A percentile compares a stretch with the other conserved stretches of the same genome.
Conservation (phyloP, 1,140 invertebrate genomes). For the Mizuhopecten yessoensis region DNA sequence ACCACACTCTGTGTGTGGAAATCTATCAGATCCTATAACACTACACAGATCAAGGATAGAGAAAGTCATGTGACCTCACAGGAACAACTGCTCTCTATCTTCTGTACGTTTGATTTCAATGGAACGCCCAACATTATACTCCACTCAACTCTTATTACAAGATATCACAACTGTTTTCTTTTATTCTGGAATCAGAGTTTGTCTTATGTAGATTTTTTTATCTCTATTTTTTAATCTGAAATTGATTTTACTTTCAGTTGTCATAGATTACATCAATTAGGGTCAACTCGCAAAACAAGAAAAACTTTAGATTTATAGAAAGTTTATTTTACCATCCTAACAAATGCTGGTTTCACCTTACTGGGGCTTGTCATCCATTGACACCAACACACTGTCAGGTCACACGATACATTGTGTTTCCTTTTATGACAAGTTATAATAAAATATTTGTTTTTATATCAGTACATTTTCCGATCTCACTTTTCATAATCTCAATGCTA, state of each 20-base stretch:
- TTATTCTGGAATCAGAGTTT: not conserved
- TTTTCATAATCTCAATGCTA: not conserved
- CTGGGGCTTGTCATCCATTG: not conserved
- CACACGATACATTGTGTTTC: not conserved
- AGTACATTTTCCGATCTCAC: not conserved
- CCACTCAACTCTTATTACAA: not conserved
- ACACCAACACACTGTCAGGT: not conserved
- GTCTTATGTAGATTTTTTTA: not conserved
- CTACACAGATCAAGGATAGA: not conserved
- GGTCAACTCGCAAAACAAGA: not conserved
- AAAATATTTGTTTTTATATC: not conserved
- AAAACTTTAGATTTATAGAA: not conserved
- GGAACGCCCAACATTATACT: slow-evolving; percentile 3
- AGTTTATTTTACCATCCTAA: not conserved
- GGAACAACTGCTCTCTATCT: not conserved
- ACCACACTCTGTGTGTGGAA: not conserved
- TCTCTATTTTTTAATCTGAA: not conserved
- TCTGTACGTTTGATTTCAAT: not conserved
- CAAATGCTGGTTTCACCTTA: not conserved
- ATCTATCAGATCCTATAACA: not conserved
- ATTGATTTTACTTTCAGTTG: slow-evolving; percentile 13
- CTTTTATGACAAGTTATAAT: not conserved
- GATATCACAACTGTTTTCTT: not conserved
- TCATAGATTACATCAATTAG: not conserved
- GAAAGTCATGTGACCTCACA: slow-evolving; percentile 4